phyloP scores from a whole-genome alignment of 2,888 invertebrate genomes.

The Aphelenchoides bicaudatus region DNA sequence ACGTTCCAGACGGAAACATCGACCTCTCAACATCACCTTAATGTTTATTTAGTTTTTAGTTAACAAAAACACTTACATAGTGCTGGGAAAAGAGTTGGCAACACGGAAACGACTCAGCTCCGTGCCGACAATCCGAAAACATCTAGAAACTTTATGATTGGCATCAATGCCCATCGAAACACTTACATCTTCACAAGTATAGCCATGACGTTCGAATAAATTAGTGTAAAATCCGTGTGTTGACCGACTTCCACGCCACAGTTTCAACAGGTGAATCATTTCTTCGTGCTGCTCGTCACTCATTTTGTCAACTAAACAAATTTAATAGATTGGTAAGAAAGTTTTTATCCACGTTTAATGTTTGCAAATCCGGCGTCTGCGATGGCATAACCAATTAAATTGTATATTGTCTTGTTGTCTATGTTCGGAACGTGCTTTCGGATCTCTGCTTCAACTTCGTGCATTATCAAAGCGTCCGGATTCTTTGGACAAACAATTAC shows the following conservation, averaged over 20 bases:
- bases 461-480: constrained; percentile 29
- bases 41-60: too few relatives aligned
- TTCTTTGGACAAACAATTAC: constrained; percentile 36
- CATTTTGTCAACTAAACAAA: constrained; percentile 20
- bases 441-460: constrained; percentile 27
- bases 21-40: constrained; percentile 18
- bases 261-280: constrained; percentile 28
- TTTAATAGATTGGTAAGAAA: too few relatives aligned
- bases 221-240: constrained; percentile 26
- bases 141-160: background rate
- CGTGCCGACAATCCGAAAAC: constrained; percentile 11
- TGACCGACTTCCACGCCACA: constrained; percentile 30
- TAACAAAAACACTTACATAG: too few relatives aligned
- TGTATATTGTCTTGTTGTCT: constrained; percentile 12
- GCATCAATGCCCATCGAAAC: background rate
- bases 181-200: constrained; percentile 32
- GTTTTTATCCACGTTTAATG: too few relatives aligned
- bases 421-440: constrained; percentile 18
- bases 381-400: constrained; percentile 31
- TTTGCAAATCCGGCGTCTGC: constrained; percentile 37
- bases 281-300: constrained; percentile 22
- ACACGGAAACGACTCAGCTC: constrained; percentile 16
- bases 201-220: constrained; percentile 35
- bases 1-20: constrained; percentile 20
- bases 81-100: constrained; percentile 24